Evolutionary conservation across 2,888 invertebrate species (phyloP).

Genomic region (Octonoba sinensis): DNA sequence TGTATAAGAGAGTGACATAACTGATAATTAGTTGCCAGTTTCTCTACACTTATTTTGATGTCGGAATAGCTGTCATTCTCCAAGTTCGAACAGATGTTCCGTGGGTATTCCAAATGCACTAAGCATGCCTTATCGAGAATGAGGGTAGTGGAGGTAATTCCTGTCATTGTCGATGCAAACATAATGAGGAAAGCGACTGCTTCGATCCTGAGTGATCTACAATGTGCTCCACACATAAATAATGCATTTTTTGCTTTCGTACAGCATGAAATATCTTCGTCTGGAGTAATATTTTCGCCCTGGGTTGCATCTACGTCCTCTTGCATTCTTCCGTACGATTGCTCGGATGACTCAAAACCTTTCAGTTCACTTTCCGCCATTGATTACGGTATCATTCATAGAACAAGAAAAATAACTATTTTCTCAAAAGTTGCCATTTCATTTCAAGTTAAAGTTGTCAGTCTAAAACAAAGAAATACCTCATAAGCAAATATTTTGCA

Average conservation of each 20-base stretch:
- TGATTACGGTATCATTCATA: no score
- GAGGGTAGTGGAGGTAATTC: conserved; percentile 61
- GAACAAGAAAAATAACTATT: no score
- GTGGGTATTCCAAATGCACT: conserved; percentile 47
- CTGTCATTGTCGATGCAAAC: conserved; percentile 43
- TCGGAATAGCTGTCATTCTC: conserved; percentile 18
- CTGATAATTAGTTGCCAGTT: conserved; percentile 61
- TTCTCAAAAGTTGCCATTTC: no score
- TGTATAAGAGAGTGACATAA: conserved; percentile 61
- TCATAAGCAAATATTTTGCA: no score
- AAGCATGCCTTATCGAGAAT: conserved; percentile 64
- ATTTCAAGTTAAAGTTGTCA: no score
- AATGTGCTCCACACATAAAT: neutral
- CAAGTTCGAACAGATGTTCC: conserved; percentile 59
- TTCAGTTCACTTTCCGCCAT: no score
- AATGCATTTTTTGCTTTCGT: neutral
- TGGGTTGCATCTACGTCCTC: no score
- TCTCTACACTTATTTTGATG: conserved; percentile 45
- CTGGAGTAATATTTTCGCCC: no score
- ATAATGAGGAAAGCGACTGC: conserved; percentile 41
- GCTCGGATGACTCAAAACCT: neutral
- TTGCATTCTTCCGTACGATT: neutral
- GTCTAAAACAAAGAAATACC: no score
- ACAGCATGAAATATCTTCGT: neutral
- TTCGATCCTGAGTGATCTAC: conserved; percentile 29